Conservation (phyloP, 2,888 invertebrate genomes). For the Bruchidius siliquastri region DNA sequence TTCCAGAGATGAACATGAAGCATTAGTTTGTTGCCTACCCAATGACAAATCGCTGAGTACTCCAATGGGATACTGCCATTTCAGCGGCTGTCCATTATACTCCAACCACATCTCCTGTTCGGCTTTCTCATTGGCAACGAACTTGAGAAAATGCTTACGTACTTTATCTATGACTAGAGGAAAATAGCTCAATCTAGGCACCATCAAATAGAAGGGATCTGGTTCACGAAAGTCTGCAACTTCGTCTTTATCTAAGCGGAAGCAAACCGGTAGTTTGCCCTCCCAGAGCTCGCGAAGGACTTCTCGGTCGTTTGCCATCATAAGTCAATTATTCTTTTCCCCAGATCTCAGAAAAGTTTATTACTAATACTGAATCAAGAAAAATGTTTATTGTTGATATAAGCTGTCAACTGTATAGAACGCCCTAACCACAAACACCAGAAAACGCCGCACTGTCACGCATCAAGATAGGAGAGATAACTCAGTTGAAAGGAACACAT, state of each 20-base stretch:
- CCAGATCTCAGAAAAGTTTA: background rate
- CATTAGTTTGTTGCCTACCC: too few relatives aligned
- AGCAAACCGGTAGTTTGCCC: slow-evolving; percentile 89
- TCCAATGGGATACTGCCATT: slow-evolving; percentile 86
- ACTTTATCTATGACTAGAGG: slow-evolving; percentile 94
- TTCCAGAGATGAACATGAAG: too few relatives aligned
- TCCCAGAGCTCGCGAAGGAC: slow-evolving; percentile 94
- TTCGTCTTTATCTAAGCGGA: slow-evolving; percentile 84
- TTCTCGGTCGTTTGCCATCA: slow-evolving; percentile 95
- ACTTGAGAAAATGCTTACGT: slow-evolving; percentile 81
- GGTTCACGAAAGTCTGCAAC: slow-evolving; percentile 83
- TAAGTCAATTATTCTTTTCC: background rate
- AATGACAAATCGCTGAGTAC: slow-evolving; percentile 84
- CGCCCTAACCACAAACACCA: too few relatives aligned
- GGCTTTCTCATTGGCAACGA: slow-evolving; percentile 73
- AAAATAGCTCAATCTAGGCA: slow-evolving; percentile 89
- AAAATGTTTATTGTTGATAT: too few relatives aligned
- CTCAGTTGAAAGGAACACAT: too few relatives aligned
- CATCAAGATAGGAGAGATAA: too few relatives aligned
- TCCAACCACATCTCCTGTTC: slow-evolving; percentile 93
- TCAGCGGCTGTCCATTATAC: slow-evolving; percentile 84
- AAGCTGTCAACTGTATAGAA: too few relatives aligned
- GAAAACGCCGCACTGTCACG: too few relatives aligned
- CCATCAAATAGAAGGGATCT: slow-evolving; percentile 90
- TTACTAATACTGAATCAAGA: too few relatives aligned